Evolutionary conservation across 2,888 invertebrate genomes (phyloP).

Genomic region (Prionchulus punctatus): DNA sequence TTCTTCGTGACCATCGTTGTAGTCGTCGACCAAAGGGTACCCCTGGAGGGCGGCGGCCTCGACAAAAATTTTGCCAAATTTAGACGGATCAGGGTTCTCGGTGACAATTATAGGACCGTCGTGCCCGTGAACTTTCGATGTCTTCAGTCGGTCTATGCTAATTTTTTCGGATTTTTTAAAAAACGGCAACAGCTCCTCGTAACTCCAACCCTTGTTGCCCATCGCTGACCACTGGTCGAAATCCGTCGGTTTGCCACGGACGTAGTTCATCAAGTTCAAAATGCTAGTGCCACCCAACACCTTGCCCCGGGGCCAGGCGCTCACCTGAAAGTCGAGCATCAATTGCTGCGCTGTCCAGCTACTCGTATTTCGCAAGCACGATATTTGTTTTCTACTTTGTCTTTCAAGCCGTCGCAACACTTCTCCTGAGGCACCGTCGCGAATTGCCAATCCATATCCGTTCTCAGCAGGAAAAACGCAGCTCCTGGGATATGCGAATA

Average conservation of each 20-base stretch:
- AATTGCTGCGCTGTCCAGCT: too few relatives aligned
- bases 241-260: conserved; percentile 21
- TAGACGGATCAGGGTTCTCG: too few relatives aligned
- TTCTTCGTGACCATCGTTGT: too few relatives aligned
- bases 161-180: conserved; percentile 19
- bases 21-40: too few relatives aligned
- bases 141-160: neutral
- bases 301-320: conserved; percentile 25
- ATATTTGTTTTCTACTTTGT: conserved; percentile 17
- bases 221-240: conserved; percentile 21
- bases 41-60: too few relatives aligned
- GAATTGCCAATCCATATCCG: conserved; percentile 24
- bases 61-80: too few relatives aligned
- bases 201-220: conserved; percentile 21
- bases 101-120: too few relatives aligned
- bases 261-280: conserved; percentile 26
- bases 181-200: conserved; percentile 27
- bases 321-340: conserved; percentile 18
- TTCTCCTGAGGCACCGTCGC: conserved; percentile 22
- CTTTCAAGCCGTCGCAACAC: conserved; percentile 16
- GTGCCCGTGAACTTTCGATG: too few relatives aligned
- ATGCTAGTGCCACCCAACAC: conserved; percentile 28
- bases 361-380: too few relatives aligned
- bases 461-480: conserved; percentile 14
- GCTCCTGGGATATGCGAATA: conserved; percentile 17